phyloP scores from a whole-genome alignment of 2,888 invertebrate species.

The Tenthredo distinguenda region DNA sequence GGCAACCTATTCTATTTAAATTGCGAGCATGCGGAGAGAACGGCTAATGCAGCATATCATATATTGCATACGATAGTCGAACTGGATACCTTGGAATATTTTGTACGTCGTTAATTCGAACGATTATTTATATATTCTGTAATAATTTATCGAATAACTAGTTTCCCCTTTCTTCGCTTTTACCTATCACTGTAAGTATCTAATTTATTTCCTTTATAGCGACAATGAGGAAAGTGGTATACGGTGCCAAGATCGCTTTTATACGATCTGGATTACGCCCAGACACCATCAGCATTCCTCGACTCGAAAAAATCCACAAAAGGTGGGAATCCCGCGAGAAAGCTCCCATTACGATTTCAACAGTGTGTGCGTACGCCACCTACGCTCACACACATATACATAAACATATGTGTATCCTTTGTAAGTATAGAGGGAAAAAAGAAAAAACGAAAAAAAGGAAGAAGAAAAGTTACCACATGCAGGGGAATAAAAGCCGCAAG shows the following conservation, averaged over 20 bases:
- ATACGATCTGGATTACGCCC: neutral
- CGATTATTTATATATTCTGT: neutral
- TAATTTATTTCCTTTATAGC: neutral
- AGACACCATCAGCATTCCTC: constrained; percentile 4
- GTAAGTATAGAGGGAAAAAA: neutral
- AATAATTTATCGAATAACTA: neutral
- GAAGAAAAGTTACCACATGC: constrained; percentile 12
- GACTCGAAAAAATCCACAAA: neutral
- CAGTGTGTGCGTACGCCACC: neutral
- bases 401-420: neutral
- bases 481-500: constrained; percentile 49
- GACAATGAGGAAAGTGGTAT: neutral
- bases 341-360: constrained; percentile 25
- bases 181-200: neutral
- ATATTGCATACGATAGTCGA: neutral
- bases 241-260: neutral
- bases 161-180: neutral
- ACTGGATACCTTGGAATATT: neutral
- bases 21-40: neutral
- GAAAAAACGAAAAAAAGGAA: neutral
- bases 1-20: constrained; percentile 23
- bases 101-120: neutral
- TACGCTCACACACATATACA: neutral
- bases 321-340: neutral
- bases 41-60: too few relatives aligned